Conservation (phyloP, 2,888 invertebrate species). For the Xestia sexstrigata region DNA sequence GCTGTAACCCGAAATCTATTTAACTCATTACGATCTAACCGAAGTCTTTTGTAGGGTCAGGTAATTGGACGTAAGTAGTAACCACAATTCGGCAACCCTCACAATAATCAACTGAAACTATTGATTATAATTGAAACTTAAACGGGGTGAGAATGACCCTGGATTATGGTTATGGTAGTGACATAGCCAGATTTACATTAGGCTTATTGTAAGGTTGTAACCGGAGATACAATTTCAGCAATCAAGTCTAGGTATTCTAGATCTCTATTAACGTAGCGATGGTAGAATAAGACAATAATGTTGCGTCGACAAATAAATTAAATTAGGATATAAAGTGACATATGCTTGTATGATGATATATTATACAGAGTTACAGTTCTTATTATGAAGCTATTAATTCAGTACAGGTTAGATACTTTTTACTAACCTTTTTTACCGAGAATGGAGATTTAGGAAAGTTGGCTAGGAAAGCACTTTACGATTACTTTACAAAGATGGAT, state of each 20-base stretch:
- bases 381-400: not conserved
- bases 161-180: slow-evolving; percentile 21
- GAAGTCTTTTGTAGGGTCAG: slow-evolving; percentile 42
- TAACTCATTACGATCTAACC: slow-evolving; percentile 54
- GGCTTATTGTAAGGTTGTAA: not conserved
- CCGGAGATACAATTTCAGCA: not conserved
- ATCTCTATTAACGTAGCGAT: no score
- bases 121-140: slow-evolving; percentile 49
- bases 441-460: not conserved
- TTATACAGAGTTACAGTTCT: not conserved
- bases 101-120: slow-evolving; percentile 49
- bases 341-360: no score
- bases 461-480: not conserved
- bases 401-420: not conserved
- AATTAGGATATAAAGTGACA: not conserved
- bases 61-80: slow-evolving; percentile 48
- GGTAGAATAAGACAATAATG: not conserved
- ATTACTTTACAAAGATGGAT: slow-evolving; percentile 1
- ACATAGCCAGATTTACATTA: not conserved
- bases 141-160: slow-evolving; percentile 37
- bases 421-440: not conserved
- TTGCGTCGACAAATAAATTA: not conserved
- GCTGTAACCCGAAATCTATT: slow-evolving; percentile 48
- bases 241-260: not conserved
- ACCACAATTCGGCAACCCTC: slow-evolving; percentile 45